These are phyloP conservation scores for Pterostichus madidus DNA, from an alignment of 2,888 invertebrate genomes.

Conservation along the genomic window DNA sequence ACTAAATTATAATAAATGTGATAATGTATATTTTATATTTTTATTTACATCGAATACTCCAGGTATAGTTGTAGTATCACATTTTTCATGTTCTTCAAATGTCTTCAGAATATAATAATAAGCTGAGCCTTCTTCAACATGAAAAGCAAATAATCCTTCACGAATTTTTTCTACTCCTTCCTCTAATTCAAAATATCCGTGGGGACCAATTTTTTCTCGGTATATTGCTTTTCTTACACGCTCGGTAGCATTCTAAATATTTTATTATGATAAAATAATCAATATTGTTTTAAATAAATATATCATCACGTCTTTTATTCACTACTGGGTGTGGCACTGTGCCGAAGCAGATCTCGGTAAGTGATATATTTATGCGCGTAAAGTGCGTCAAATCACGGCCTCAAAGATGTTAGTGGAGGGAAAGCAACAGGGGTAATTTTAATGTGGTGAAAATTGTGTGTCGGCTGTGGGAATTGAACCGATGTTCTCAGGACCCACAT, in stretches of 20 bases:
- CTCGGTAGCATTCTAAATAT: constrained; percentile 80
- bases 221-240: constrained; percentile 80
- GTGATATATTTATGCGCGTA: too few relatives aligned
- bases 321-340: too few relatives aligned
- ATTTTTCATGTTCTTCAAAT: constrained; percentile 83
- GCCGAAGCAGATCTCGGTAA: too few relatives aligned
- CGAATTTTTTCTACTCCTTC: constrained; percentile 80
- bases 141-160: constrained; percentile 82
- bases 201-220: constrained; percentile 80
- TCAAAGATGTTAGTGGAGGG: too few relatives aligned
- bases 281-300: too few relatives aligned
- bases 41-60: constrained; percentile 52
- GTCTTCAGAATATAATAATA: constrained; percentile 83
- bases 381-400: too few relatives aligned
- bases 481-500: too few relatives aligned
- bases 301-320: too few relatives aligned
- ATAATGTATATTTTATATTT: not conserved
- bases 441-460: too few relatives aligned
- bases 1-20: not conserved
- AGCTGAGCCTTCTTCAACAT: constrained; percentile 82
- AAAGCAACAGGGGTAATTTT: too few relatives aligned
- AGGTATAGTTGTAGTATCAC: constrained; percentile 81
- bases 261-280: constrained; percentile 7
- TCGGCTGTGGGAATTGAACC: too few relatives aligned
- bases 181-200: constrained; percentile 76